phyloP scores from a whole-genome alignment of 30 jellyfish, hydroid and myxozoan species.

The Rhopilema esculentum region DNA sequence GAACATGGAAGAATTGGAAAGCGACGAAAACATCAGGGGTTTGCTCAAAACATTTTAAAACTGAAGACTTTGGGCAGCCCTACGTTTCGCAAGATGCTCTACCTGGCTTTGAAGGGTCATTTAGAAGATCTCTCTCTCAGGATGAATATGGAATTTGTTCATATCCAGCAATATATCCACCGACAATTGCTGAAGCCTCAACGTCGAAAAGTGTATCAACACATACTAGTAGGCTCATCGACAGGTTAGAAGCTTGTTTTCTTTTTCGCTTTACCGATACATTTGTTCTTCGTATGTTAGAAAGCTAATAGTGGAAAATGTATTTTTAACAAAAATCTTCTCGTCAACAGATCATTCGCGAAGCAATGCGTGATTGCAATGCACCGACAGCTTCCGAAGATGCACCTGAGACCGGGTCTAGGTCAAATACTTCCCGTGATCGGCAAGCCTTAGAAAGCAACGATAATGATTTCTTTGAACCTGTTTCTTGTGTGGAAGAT shows the following conservation, averaged over 20 bases:
- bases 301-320: background rate
- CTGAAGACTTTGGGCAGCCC: constrained; percentile 14
- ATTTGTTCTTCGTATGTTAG: background rate
- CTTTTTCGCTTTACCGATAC: background rate
- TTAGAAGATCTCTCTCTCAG: background rate
- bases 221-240: constrained; percentile 20
- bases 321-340: too few species aligned
- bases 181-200: too few species aligned
- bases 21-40: constrained; percentile 16
- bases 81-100: background rate
- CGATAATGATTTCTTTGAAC: background rate
- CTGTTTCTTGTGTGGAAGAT: background rate
- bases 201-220: too few species aligned
- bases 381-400: too few species aligned
- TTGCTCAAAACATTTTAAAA: constrained; percentile 5
- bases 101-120: constrained; percentile 7
- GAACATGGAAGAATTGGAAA: constrained; percentile 11
- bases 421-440: background rate
- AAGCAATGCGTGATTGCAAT: background rate
- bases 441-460: too few species aligned
- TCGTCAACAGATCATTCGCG: background rate
- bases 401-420: too few species aligned
- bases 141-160: constrained; percentile 7
- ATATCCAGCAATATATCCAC: background rate
- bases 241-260: background rate